Conservation (phyloP, 2,113 vertebrate genomes). For the Apistogramma diplotaenia region DNA sequence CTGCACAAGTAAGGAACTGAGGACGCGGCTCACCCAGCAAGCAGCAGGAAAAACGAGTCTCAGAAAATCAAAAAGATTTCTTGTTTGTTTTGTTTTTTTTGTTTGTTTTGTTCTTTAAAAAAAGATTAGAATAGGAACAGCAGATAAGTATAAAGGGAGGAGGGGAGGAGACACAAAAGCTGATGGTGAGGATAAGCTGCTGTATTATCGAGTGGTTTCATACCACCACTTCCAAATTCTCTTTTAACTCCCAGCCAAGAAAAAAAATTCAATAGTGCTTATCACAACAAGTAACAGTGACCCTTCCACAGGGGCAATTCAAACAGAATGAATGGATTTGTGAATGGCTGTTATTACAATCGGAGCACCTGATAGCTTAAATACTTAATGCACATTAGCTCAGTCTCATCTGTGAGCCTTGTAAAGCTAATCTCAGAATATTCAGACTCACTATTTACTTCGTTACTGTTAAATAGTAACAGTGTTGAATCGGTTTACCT, state of each 20-base stretch:
- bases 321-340: background rate
- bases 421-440: background rate
- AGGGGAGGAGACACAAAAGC: background rate
- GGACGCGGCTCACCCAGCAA: too few relatives aligned
- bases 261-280: conserved; percentile 30
- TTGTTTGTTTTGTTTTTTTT: background rate
- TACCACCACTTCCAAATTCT: conserved; percentile 24
- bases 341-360: background rate
- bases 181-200: conserved; percentile 24
- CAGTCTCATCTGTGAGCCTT: background rate
- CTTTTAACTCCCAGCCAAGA: conserved; percentile 15
- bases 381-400: background rate
- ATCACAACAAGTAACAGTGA: conserved; percentile 15
- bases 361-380: background rate
- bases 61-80: background rate
- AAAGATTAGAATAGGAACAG: background rate
- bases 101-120: background rate
- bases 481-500: background rate
- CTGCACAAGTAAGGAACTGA: too few relatives aligned
- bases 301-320: background rate
- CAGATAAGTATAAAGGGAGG: background rate
- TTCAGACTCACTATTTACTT: background rate
- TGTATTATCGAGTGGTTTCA: conserved; percentile 24
- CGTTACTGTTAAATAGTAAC: background rate
- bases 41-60: too few relatives aligned